Percentiles rank a stretch among this genome's conserved stretches.
Evolutionary conservation across 1,140 invertebrate species (phyloP).

Genomic region (Orius insidiosus): DNA sequence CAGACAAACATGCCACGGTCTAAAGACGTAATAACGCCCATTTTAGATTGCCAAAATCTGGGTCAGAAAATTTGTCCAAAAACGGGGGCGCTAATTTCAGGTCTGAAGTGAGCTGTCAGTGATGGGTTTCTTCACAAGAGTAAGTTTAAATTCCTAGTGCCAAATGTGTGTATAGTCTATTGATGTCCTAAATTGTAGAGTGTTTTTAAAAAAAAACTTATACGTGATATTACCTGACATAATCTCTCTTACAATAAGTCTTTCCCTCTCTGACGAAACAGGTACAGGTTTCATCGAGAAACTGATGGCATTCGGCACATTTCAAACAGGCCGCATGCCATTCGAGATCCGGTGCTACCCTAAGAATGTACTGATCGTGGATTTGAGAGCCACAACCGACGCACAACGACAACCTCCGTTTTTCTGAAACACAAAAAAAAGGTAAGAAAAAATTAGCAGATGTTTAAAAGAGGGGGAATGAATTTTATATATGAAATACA

Average conservation of each 20-base stretch:
- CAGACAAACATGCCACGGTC: too few relatives aligned
- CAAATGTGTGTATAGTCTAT: constrained; percentile 7
- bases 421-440: constrained; percentile 51
- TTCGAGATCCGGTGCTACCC: constrained; percentile 90
- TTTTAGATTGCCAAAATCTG: too few relatives aligned
- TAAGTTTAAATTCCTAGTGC: too few relatives aligned
- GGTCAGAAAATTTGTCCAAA: too few relatives aligned
- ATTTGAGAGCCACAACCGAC: constrained; percentile 91
- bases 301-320: constrained; percentile 90
- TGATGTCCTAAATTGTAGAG: constrained; percentile 2
- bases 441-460: not conserved
- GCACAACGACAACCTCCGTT: constrained; percentile 66
- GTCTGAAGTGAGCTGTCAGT: too few relatives aligned
- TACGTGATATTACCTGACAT: constrained; percentile 64
- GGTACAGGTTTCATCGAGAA: constrained; percentile 91
- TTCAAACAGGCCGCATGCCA: constrained; percentile 97
- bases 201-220: not conserved
- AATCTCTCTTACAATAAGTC: constrained; percentile 96
- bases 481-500: too few relatives aligned
- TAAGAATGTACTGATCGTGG: constrained; percentile 92
- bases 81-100: too few relatives aligned
- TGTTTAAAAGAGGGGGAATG: too few relatives aligned
- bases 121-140: too few relatives aligned
- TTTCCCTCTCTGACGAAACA: constrained; percentile 96
- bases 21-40: too few relatives aligned